Percentiles rank a stretch among this genome's conserved stretches.
Conservation (phyloP, 2,113 vertebrate species). For the Psittacus erithacus region DNA sequence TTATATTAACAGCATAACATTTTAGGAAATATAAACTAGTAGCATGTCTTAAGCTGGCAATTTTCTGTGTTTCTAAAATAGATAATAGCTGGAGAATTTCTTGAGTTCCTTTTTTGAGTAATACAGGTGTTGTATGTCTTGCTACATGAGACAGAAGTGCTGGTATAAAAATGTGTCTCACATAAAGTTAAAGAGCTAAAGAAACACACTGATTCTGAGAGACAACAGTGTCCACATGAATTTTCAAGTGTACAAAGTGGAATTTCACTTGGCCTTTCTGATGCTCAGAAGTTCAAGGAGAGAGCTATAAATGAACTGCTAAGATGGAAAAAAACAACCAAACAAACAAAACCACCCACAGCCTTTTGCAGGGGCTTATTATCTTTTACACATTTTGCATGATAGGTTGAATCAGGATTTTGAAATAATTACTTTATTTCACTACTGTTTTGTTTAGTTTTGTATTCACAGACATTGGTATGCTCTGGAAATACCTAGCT, state of each 20-base stretch:
- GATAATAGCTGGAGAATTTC: neutral
- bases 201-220: neutral
- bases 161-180: neutral
- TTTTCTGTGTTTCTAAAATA: neutral
- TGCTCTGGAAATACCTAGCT: neutral
- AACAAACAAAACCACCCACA: neutral
- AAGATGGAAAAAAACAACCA: neutral
- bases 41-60: neutral
- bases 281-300: neutral
- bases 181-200: neutral
- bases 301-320: neutral
- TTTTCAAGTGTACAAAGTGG: neutral
- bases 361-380: neutral
- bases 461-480: neutral
- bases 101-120: neutral
- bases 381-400: neutral
- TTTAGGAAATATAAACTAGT: neutral
- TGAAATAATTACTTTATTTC: neutral
- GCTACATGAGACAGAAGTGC: neutral
- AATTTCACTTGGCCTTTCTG: neutral
- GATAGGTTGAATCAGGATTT: neutral
- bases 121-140: neutral
- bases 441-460: neutral
- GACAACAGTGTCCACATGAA: neutral
- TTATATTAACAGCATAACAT: neutral